Evolutionary conservation across 2,797 vertebrate genomes (phyloP), one percentile per base, ranked within the genome.

Genomic region (Cynodonichthys magdalenae): DNA sequence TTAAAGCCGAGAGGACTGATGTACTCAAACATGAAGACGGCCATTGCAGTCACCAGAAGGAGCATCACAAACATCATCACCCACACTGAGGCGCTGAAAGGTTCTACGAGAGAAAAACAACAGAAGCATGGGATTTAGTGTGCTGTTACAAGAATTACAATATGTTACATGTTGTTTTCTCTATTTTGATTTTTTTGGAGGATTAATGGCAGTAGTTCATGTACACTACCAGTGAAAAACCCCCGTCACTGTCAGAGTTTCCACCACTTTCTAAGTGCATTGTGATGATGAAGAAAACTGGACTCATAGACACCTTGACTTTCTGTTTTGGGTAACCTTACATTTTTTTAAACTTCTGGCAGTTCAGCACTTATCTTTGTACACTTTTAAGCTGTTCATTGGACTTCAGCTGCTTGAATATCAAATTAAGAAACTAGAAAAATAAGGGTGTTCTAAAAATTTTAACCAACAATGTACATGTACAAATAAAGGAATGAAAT

Each of bases 21-120:
- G 90, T 97, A 99, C 84, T 99, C 97, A 77, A 99, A 99, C 90
- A 98, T 95, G 73, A 99, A 99, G 65, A 99, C 97, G 36, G 97
- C 97, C 86, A 99, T 95, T 87, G 97, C 97, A 0, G 97, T 98
- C 55, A 99, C 96, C 63, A 99, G 94, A 73, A 99, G 94, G 86
- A 99, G 93, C 96, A 98, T 98, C 63, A 99, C 97, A 83, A 99
- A 99, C 97, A 99, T 99, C 97, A 99, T 99, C 90, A 99, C 97
- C 97, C 97, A 99, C 82, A 99, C 97, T 15, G 97, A 97, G 64
- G 97, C 97, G 84, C 97, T 99, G 94, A 99, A 99, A 34, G 97
- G 97, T 79, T 99, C 97, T 99, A 92, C 9, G 17, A 59, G 17
- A 59, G 31, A 67, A 20, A 71, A 10, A 44, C 3, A 54, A 53